Evolutionary conservation across 2,797 vertebrate species (phyloP), one percentile per base, ranked within the genome.

Genomic region (Anolis apletophallus): DNA sequence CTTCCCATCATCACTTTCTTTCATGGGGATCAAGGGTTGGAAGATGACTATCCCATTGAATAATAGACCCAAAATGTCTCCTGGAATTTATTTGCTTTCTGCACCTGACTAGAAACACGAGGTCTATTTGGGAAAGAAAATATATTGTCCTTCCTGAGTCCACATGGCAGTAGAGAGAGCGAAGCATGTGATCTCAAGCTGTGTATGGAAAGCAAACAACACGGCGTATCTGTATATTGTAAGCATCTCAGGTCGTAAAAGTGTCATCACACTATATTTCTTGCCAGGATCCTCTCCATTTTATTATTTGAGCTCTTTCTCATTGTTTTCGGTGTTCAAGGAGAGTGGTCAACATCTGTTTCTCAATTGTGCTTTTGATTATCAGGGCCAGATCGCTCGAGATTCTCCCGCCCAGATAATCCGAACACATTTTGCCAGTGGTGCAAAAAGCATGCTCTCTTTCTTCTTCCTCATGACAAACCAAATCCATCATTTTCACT

Each of bases 1-100:
- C 61, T 91, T 86, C 92, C 68, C 85, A 89, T 90, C 69, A 85
- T 91, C 77, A 92, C 85, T 85, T 83, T 92, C 96, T 96, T 96
- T 97, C 96, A 93, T 93, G 94, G 94, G 96, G 95, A 95, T 96
- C 96, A 95, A 96, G 96, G 95, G 93, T 85, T 88, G 83, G 93
- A 95, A 93, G 95, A 96, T 96, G 96, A 96, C 96, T 95, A 90
- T 91, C 67, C 86, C 91, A 90, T 94, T 95, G 96, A 96, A 95
- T 87, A 95, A 96, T 95, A 94, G 96, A 95, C 94, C 92, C 92
- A 87, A 90, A 67, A 94, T 95, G 93, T 94, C 95, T 92, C 89
- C 94, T 95, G 92, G 95, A 96, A 97, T 96, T 96, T 96, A 97
- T 96, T 95, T 94, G 95, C 96, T 97, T 96, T 97, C 96, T 92